Base-by-base conservation (phyloP, 2,888 invertebrate genomes). In the Cenopis cana region DNA sequence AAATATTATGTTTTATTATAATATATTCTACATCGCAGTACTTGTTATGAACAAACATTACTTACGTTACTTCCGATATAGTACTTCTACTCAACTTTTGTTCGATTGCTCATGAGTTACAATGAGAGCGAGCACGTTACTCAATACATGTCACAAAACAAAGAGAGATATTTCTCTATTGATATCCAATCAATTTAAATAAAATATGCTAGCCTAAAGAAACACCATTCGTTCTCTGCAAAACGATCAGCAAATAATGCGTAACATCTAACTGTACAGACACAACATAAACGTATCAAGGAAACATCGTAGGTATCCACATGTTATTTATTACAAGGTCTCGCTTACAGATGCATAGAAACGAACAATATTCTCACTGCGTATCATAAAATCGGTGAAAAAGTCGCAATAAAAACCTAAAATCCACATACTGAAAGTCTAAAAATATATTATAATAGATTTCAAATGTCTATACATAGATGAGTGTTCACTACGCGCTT, bases 361-460 rank as follows among this genome's bases (percentile, higher is more conserved):
- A 89, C 88, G 85, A 88, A 89, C 87, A 85, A 87, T 86, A 86
- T 84, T 85, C 81, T 89, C 90, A 89, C 89, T 88, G 89, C 87
- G 80, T 86, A 88, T 86, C 85, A 84, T 89, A 86, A 87, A 88
- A 87, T 85, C 85, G 87, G 89, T 91, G 91, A 91, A 91, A 90
- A 91, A 90, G 83, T 91, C 85, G 91, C 90, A 84, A 87, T 89
- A 89, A 87, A 90, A 92, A 92, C 90, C 87, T 91, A 91, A 92
- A 91, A 85, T 89, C 83, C 90, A 91, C 91, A 88, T 91, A 92
- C 88, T 89, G 91, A 91, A 91, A 90, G 85, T 92, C 91, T 91
- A 91, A 92, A 92, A 92, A 91, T 92, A 93, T 91, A 92, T 91
- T 90, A 91, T 91, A 91, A 90, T 90, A 91, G 90, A 91, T 91